Evolutionary conservation across 2,888 invertebrate species (phyloP).

Genomic region (Cerceris ruficornis): DNA sequence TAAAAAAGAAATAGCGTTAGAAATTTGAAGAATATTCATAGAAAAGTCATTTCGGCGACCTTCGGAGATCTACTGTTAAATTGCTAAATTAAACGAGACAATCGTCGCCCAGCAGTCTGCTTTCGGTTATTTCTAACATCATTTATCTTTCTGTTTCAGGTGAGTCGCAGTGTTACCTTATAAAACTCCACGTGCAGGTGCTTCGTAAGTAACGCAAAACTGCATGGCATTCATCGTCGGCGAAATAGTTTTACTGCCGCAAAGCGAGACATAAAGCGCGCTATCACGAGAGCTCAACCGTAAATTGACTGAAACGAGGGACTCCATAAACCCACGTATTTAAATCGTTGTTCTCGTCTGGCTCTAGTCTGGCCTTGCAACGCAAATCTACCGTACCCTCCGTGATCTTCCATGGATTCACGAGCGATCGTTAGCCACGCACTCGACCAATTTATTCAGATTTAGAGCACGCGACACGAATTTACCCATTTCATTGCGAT

Average conservation of each 20-base stretch:
- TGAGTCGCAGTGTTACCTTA: slow-evolving; percentile 56
- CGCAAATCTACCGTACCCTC: not conserved
- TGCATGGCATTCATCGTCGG: slow-evolving; percentile 16
- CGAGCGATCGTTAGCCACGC: not conserved
- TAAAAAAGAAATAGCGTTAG: no score
- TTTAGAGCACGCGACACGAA: not conserved
- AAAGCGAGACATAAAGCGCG: slow-evolving; percentile 32
- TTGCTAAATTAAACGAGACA: no score
- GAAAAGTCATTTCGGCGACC: no score
- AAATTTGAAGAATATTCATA: no score
- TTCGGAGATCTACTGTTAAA: no score
- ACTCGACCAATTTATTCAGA: not conserved
- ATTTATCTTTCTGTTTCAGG: slow-evolving; percentile 64
- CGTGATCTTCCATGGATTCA: not conserved
- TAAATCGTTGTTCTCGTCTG: slow-evolving; percentile 22
- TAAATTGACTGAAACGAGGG: slow-evolving; percentile 36
- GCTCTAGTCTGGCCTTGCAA: slow-evolving; percentile 13
- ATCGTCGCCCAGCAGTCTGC: no score
- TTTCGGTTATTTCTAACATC: not conserved
- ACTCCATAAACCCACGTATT: slow-evolving; percentile 45
- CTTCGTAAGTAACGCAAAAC: slow-evolving; percentile 40
- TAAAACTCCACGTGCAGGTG: slow-evolving; percentile 10
- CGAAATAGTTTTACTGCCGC: slow-evolving; percentile 41
- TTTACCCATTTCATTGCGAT: not conserved
- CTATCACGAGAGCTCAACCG: slow-evolving; percentile 39